These are phyloP conservation scores for Iguana delicatissima DNA, from an alignment of 2,797 vertebrate species.

Conservation along the genomic window DNA sequence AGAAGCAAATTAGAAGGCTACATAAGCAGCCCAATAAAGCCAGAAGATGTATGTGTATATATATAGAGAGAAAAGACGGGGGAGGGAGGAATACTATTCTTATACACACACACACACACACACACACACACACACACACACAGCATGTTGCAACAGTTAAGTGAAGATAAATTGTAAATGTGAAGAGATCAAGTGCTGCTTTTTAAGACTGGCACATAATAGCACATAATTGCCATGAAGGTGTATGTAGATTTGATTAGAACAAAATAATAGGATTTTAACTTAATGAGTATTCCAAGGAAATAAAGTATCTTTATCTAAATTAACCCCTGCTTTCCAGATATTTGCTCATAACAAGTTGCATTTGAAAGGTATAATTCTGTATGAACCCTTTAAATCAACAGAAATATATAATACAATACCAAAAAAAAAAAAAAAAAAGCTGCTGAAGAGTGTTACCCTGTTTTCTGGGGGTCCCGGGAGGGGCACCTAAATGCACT, in stretches of 20 bases:
- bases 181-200: constrained; percentile 11
- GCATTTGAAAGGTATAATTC: neutral
- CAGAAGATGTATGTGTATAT: too few relatives aligned
- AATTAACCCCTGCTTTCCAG: neutral
- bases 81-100: neutral
- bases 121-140: neutral
- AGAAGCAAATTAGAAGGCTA: neutral
- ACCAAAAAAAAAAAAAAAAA: neutral
- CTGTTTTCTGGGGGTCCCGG: too few relatives aligned
- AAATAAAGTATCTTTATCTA: constrained; percentile 4
- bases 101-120: too few relatives aligned
- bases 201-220: neutral
- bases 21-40: neutral
- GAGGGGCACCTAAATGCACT: too few relatives aligned
- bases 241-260: constrained; percentile 29
- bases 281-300: neutral
- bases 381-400: neutral
- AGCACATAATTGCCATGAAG: constrained; percentile 17
- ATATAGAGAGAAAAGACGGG: too few relatives aligned
- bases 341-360: neutral
- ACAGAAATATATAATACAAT: neutral
- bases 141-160: neutral
- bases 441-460: too few relatives aligned
- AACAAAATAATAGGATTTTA: constrained; percentile 15
- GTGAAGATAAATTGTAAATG: constrained; percentile 20